Evolutionary conservation across 2,888 invertebrate species (phyloP), one percentile per base, ranked within the genome.

Genomic region (Geotrupes spiniger): DNA sequence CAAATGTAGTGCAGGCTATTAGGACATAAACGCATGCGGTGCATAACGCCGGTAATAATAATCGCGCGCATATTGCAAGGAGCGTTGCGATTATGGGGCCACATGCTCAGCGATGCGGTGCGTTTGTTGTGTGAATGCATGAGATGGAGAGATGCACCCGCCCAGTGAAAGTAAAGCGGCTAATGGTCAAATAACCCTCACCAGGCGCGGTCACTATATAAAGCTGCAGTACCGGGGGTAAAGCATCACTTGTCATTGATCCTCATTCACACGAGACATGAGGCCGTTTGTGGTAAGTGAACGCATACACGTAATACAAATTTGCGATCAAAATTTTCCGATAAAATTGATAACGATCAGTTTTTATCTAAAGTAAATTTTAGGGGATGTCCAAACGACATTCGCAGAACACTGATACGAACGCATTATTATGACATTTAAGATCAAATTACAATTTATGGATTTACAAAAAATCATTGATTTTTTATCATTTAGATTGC

Each of bases 401-500:
- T 10, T 1, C 4, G 17, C 17, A 37, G 1, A 6, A 8, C 6
- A 37, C 14, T 31, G 15, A 14, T 42, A 26, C 9, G n/a, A 9
- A 17, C 8, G n/a, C n/a, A n/a, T n/a, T n/a, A n/a, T n/a, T n/a
- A n/a, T n/a, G n/a, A n/a, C n/a, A n/a, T n/a, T n/a, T n/a, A n/a
- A n/a, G n/a, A n/a, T n/a, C n/a, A n/a, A n/a, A n/a, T n/a, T n/a
- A n/a, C n/a, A n/a, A n/a, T n/a, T n/a, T n/a, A n/a, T n/a, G n/a
- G n/a, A n/a, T n/a, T n/a, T n/a, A n/a, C n/a, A n/a, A n/a, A n/a
- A n/a, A n/a, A n/a, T n/a, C n/a, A n/a, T n/a, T n/a, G n/a, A n/a
- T n/a, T n/a, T n/a, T 37, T 36, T 40, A 45, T 52, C 6, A 60
- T 60, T 1, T 57, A 73, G 73, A 58, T 68, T 43, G 53, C 67